These are phyloP conservation scores for Lasaia peninsularis DNA, from an alignment of 1,140 invertebrate genomes.

Conservation along the genomic window DNA sequence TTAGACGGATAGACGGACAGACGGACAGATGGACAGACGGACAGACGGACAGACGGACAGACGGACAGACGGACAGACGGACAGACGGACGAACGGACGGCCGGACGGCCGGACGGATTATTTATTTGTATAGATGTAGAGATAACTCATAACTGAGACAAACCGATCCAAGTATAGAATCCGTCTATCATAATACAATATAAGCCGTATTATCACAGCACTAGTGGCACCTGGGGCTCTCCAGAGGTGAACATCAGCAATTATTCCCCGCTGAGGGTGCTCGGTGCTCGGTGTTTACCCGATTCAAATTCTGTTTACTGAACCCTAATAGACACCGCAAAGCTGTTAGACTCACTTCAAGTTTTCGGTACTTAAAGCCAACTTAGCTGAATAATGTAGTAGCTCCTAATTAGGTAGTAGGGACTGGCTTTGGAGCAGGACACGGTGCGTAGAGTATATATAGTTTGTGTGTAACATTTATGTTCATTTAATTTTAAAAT, in stretches of 20 bases:
- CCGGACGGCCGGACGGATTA: no score
- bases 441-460: no score
- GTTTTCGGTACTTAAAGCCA: constrained; percentile 5
- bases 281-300: constrained; percentile 1
- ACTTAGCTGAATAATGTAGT: constrained; percentile 7
- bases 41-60: no score
- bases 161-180: no score
- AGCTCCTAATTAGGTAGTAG: constrained; percentile 6
- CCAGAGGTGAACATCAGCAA: constrained; percentile 1
- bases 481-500: no score
- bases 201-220: neutral
- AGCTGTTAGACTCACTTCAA: constrained; percentile 11
- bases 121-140: no score
- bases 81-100: no score
- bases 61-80: no score
- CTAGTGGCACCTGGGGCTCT: neutral
- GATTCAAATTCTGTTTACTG: constrained; percentile 8
- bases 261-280: constrained; percentile 1
- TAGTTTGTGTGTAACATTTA: no score
- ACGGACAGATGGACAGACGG: no score
- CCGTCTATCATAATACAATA: neutral
- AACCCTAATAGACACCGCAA: constrained; percentile 4
- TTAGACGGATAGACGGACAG: no score
- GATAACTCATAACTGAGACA: no score
- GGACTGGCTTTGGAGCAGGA: neutral